A percentile compares a stretch with the other conserved stretches of the same genome.
Conservation (phyloP, 2,797 vertebrate genomes). For the Valencia hispanica region DNA sequence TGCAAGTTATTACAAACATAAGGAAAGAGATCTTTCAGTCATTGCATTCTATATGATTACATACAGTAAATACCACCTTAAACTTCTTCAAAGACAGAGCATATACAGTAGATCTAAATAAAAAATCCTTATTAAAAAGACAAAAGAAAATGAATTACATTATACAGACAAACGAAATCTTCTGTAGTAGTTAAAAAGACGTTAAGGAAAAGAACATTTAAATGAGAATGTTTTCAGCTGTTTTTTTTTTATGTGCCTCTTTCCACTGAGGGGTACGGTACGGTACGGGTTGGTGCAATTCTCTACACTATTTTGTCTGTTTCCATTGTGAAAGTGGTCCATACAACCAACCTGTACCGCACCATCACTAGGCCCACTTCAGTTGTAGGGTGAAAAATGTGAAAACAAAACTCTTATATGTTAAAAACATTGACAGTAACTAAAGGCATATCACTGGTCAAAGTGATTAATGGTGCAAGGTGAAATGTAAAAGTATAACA, state of each 20-base stretch:
- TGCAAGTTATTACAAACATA: not conserved
- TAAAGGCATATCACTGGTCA: not conserved
- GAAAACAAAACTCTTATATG: not conserved
- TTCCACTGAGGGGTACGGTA: too few species aligned
- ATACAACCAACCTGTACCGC: too few species aligned
- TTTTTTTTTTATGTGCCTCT: too few species aligned
- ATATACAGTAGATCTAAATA: not conserved
- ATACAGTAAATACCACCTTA: not conserved
- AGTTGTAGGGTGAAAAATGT: too few species aligned
- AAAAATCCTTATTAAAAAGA: not conserved
- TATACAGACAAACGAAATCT: not conserved
- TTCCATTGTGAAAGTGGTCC: too few species aligned
- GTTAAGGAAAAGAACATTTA: not conserved
- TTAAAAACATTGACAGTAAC: not conserved
- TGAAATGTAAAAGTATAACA: not conserved
- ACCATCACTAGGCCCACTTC: too few species aligned
- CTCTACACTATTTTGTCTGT: too few species aligned
- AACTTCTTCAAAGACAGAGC: not conserved
- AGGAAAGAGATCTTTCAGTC: not conserved
- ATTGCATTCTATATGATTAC: not conserved
- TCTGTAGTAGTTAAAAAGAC: not conserved
- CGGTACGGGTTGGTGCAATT: too few species aligned
- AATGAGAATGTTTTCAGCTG: not conserved
- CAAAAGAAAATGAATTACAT: not conserved
- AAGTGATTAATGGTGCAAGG: not conserved